Evolutionary conservation across 2,797 vertebrate species (phyloP), one percentile per base, ranked within the genome.

Genomic region (Oryzias sinensis): DNA sequence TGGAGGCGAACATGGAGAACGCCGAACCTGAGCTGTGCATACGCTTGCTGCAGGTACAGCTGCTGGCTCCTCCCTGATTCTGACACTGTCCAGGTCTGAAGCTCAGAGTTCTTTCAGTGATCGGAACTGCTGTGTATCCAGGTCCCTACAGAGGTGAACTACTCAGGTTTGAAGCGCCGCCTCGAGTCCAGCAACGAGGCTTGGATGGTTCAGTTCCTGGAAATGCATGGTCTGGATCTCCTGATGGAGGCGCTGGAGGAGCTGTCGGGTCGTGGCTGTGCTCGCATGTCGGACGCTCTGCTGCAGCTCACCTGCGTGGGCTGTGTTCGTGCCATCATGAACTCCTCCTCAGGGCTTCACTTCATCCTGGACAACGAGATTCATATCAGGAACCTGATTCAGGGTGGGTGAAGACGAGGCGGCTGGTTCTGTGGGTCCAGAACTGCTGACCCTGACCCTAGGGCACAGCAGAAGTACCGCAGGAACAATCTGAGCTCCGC

Each of bases 121-220:
- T 15, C 5, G 1, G 16, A 18, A 40, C 20, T 33, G 6, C 42
- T 1, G 0, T n/a, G 52, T 29, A 14, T 14, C 33, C 57, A 86
- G 81, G 87, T 96, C 55, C 95, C 95, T 0, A 93, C 93, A 0
- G 93, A 95, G 76, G 90, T 94, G 57, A 96, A 96, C 87, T 96
- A 96, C 83, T 94, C 94, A 0, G 95, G 94, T 5, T 76, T 96
- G 72, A 92, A 88, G 74, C 93, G 92, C 62, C 88, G 94, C 0
- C 74, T 96, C 79, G 93, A 95, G 83, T 81, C 81, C 77, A 94
- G 93, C 0, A 87, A 93, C 0, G 88, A 86, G 24, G 7, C 63
- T 68, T 96, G 95, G 95, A 95, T 96, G 93, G 87, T 93, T 11
- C 93, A 94, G 85, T 96, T 96, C 77, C 87, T 96, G 87, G 95